Base-by-base conservation (phyloP, 2,888 invertebrate species). In the Temnothorax ravouxi region DNA sequence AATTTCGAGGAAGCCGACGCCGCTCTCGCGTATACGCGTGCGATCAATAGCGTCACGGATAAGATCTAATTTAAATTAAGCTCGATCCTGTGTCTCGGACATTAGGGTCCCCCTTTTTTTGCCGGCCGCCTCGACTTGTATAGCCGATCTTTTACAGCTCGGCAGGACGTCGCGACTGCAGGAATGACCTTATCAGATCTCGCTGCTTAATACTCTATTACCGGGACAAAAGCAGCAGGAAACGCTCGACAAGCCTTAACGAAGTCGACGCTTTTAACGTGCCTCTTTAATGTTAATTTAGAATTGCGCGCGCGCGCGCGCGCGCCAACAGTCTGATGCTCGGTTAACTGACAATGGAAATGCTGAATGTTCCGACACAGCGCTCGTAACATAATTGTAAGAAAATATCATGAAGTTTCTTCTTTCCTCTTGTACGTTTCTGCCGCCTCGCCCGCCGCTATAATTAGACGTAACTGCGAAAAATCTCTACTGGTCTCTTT, bases 191-290 rank as follows among this genome's bases (percentile, higher is more conserved):
- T 91, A 91, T 91, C 91, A 88, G 91, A 91, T 91, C 86, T 72
- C 50, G 61, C 88, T 88, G 85, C 88, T 91, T 91, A 91, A 91
- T 91, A 89, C 91, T 91, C 90, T 88, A 89, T 91, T 91, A 91
- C 83, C 84, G 67, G 74, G 85, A 91, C 91, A 91, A 91, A 91
- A 88, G 90, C 87, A 85, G 88, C 81, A 88, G 75, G 76, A 85
- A 86, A 82, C 84, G 83, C 72, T 85, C 77, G 89, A 86, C 85
- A 85, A 85, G 87, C 77, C 84, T 87, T 89, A 87, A 88, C 85
- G 88, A 90, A 90, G 90, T 89, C 87, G 87, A 50, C 83, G 89
- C 90, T 90, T 86, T 86, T 84, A 72, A 56, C 56, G 61, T 66
- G 64, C 54, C 71, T 76, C 69, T 86, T 88, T 84, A 85, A 88